These are phyloP conservation scores for Drosophila ambigua DNA, from an alignment of 1,140 invertebrate genomes.

Conservation along the genomic window DNA sequence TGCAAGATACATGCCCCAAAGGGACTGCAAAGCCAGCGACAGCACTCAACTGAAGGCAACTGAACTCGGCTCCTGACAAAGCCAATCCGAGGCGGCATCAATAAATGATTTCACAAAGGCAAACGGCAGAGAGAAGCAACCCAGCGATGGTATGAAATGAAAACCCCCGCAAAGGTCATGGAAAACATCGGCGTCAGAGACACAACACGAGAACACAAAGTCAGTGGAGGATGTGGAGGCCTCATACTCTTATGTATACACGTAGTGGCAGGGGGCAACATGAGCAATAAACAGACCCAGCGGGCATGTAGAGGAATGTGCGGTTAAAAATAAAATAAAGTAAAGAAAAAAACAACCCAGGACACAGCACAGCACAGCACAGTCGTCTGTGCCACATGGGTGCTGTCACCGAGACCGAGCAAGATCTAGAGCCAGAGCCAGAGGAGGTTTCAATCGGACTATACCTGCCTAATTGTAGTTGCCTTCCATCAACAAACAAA, in stretches of 20 bases:
- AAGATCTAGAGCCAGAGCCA: not conserved
- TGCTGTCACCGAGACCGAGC: conserved; percentile 25
- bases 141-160: conserved; percentile 16
- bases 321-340: conserved; percentile 76
- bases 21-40: conserved; percentile 51
- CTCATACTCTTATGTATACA: not conserved
- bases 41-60: not conserved
- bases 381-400: conserved; percentile 63
- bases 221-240: conserved; percentile 13
- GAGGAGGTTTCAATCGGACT: conserved; percentile 19
- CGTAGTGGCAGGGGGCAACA: conserved; percentile 12
- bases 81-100: conserved; percentile 58
- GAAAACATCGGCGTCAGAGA: conserved; percentile 64
- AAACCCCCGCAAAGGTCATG: conserved; percentile 81
- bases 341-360: conserved; percentile 12
- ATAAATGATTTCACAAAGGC: conserved; percentile 80
- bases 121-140: conserved; percentile 14
- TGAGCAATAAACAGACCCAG: conserved; percentile 54
- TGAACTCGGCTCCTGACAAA: conserved; percentile 15
- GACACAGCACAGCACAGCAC: conserved; percentile 10
- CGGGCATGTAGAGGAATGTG: conserved; percentile 70
- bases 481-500: conserved; percentile 39
- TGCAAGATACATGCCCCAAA: conserved; percentile 63
- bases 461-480: conserved; percentile 55
- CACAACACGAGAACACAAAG: conserved; percentile 39